Evolutionary conservation across 1,140 invertebrate genomes (phyloP), one percentile per base, ranked within the genome.

Genomic region (Mylabris phalerata): DNA sequence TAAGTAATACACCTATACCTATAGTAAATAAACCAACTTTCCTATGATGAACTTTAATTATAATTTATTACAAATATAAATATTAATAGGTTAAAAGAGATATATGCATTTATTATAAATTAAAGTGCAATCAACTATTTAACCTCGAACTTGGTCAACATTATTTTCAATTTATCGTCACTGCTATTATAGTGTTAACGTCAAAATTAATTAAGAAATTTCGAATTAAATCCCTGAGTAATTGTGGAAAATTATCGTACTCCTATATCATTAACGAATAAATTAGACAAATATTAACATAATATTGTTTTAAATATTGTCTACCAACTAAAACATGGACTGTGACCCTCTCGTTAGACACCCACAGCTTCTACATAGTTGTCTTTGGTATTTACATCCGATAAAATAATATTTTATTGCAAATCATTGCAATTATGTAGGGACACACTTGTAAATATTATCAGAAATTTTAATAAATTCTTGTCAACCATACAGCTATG

Each of bases 381-480:
- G 19, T 67, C 65, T 57, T 50, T 55, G 62, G 65, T 67, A 70
- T 70, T 70, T 70, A 70, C 66, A 70, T 64, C 65, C 68, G 67
- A 70, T 68, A 70, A 70, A 70, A 68, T 62, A 67, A 63, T 65
- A 67, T 70, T 68, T 70, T 70, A 70, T 65, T 65, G 67, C 65
- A 58, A 64, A 68, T 67, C 65, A 65, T 63, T 60, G 67, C 68
- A 68, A 70, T 70, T 66, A 65, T 67, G 66, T 64, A 60, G 62
- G 64, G 51, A 56, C 61, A 66, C 57, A 66, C 64, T 41, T 63
- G 64, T 65, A 67, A 64, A 65, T 66, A 67, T 65, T 64, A 59
- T 62, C 46, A 55, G 60, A 58, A 50, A 32, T 32, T 32, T 32
- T 32, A 32, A 32, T 32, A 32, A 32, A 4, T 32, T 7, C 32